Percentiles rank a stretch among this genome's conserved stretches.
Evolutionary conservation across 2,888 invertebrate genomes (phyloP).

Genomic region (Eupeodes latifasciatus): DNA sequence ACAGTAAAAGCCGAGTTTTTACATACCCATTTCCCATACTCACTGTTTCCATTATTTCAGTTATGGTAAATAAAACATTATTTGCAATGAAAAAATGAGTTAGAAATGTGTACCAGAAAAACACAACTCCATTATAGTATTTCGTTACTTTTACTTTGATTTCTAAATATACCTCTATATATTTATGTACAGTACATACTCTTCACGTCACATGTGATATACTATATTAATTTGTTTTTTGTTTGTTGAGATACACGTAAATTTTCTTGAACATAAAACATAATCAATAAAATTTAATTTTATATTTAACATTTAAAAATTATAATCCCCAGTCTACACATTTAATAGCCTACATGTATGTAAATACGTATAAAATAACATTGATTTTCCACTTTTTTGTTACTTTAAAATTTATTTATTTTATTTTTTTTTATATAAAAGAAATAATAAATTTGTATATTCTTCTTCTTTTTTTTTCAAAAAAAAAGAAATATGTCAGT

Average conservation of each 20-base stretch:
- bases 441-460: slow-evolving; percentile 74
- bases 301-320: slow-evolving; percentile 70
- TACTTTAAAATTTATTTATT: slow-evolving; percentile 33
- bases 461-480: slow-evolving; percentile 40
- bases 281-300: slow-evolving; percentile 54
- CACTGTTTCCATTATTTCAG: background rate
- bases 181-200: slow-evolving; percentile 29
- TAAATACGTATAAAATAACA: slow-evolving; percentile 77
- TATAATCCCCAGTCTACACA: slow-evolving; percentile 71
- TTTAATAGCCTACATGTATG: slow-evolving; percentile 74
- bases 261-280: slow-evolving; percentile 58
- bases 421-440: slow-evolving; percentile 68
- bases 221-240: background rate
- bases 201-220: slow-evolving; percentile 31
- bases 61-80: background rate
- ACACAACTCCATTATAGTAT: background rate
- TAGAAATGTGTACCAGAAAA: background rate
- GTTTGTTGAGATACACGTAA: slow-evolving; percentile 65
- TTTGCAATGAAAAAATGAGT: background rate
- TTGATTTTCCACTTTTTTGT: slow-evolving; percentile 65
- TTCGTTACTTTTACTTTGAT: background rate
- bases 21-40: background rate
- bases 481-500: slow-evolving; percentile 68
- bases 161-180: slow-evolving; percentile 30
- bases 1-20: background rate